Evolutionary conservation across 2,888 invertebrate genomes (phyloP).

Genomic region (Linnaemya tessellans): DNA sequence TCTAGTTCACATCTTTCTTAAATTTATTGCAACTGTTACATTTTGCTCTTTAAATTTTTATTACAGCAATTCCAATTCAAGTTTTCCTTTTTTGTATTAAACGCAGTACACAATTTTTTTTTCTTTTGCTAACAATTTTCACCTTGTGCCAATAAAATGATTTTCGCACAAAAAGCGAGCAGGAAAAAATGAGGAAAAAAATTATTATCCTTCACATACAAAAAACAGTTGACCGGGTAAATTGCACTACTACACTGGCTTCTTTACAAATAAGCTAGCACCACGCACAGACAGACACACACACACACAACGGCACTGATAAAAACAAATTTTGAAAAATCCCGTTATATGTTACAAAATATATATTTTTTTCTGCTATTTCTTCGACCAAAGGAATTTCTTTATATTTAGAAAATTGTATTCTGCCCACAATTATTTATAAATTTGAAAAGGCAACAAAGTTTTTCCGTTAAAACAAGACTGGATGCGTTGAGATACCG

Average conservation of each 20-base stretch:
- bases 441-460: slow-evolving; percentile 14
- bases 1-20: not conserved
- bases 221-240: slow-evolving; percentile 67
- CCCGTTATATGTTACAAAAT: slow-evolving; percentile 1
- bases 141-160: slow-evolving; percentile 62
- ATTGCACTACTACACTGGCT: slow-evolving; percentile 30
- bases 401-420: slow-evolving; percentile 15
- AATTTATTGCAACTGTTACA: slow-evolving; percentile 20
- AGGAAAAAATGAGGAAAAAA: not conserved
- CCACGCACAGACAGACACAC: not conserved
- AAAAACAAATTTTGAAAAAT: slow-evolving; percentile 18
- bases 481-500: slow-evolving; percentile 80
- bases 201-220: slow-evolving; percentile 59
- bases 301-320: slow-evolving; percentile 1
- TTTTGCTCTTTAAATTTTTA: slow-evolving; percentile 25
- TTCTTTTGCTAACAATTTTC: slow-evolving; percentile 52
- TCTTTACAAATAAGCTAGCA: not conserved
- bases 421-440: slow-evolving; percentile 19
- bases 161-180: slow-evolving; percentile 29
- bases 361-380: not conserved
- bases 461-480: slow-evolving; percentile 65
- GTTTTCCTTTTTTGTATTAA: slow-evolving; percentile 10
- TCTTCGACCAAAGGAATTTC: slow-evolving; percentile 48
- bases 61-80: slow-evolving; percentile 5
- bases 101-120: not conserved